A percentile compares a stretch with the other conserved stretches of the same genome.
These are phyloP conservation scores for Melitaea athalia DNA, from an alignment of 2,888 invertebrate genomes.

Conservation along the genomic window DNA sequence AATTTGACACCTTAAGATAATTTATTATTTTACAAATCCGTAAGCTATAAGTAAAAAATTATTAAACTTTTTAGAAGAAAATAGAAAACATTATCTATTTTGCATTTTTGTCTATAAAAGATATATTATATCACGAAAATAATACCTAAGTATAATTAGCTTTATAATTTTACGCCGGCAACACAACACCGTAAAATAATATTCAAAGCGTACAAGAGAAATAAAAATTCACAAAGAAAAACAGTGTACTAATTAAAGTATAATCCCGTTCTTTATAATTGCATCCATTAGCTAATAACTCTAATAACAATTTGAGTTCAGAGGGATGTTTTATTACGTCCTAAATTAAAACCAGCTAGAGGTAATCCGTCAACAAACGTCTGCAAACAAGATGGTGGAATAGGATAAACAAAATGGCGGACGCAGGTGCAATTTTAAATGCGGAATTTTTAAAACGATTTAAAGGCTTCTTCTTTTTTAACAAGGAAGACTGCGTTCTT, in stretches of 20 bases:
- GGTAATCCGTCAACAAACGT: slow-evolving; percentile 69
- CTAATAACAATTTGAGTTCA: slow-evolving; percentile 67
- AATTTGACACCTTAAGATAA: slow-evolving; percentile 10
- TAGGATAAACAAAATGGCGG: slow-evolving; percentile 58
- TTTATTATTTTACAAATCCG: not conserved
- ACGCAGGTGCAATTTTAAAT: slow-evolving; percentile 62
- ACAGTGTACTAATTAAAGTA: slow-evolving; percentile 65
- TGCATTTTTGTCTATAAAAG: no score
- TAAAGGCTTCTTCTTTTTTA: slow-evolving; percentile 1
- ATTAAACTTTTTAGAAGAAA: not conserved
- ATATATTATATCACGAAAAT: not conserved
- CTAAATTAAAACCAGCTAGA: slow-evolving; percentile 57
- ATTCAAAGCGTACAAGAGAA: slow-evolving; percentile 22
- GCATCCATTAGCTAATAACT: slow-evolving; percentile 70
- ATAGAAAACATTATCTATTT: not conserved
- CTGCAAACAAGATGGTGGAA: slow-evolving; percentile 50
- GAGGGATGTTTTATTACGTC: slow-evolving; percentile 71
- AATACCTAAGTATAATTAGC: not conserved
- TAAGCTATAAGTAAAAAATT: not conserved
- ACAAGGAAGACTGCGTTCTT: slow-evolving; percentile 42
- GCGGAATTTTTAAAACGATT: slow-evolving; percentile 46
- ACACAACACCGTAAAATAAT: slow-evolving; percentile 18
- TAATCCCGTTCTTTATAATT: slow-evolving; percentile 74
- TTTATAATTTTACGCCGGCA: slow-evolving; percentile 10
- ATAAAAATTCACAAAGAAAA: slow-evolving; percentile 53